Evolutionary conservation across 1,140 invertebrate genomes (phyloP).

Genomic region (Heliothis subflexa): DNA sequence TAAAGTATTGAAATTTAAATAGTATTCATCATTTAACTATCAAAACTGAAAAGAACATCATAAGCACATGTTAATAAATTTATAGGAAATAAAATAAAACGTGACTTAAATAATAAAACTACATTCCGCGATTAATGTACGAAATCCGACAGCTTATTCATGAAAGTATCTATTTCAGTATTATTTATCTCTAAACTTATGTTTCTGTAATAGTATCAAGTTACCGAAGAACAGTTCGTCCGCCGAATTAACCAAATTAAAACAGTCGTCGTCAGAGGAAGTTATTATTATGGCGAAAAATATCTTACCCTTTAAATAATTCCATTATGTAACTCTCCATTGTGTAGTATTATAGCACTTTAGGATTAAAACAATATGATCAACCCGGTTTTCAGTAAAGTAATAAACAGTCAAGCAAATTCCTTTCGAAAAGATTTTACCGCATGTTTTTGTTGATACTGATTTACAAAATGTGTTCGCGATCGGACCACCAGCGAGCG

Average conservation of each 20-base stretch:
- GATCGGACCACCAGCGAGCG: conserved; percentile 19
- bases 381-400: conserved; percentile 16
- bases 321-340: conserved; percentile 62
- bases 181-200: background rate
- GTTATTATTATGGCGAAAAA: conserved; percentile 62
- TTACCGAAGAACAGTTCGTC: background rate
- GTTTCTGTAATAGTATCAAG: background rate
- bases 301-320: conserved; percentile 61
- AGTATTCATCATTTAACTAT: no score
- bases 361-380: conserved; percentile 37
- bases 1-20: no score
- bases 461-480: conserved; percentile 64
- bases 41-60: no score
- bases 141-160: background rate
- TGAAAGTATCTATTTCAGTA: background rate
- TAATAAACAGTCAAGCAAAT: conserved; percentile 10
- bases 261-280: conserved; percentile 55
- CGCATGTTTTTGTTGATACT: conserved; percentile 67
- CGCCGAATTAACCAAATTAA: conserved; percentile 56
- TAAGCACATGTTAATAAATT: no score
- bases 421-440: conserved; percentile 53
- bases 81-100: no score
- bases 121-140: no score
- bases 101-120: no score
- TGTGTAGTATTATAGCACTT: conserved; percentile 66